A percentile compares a stretch with the other conserved stretches of the same genome.
These are phyloP conservation scores for Nasalis larvatus DNA, from an alignment of 2,113 vertebrate genomes.

Conservation along the genomic window DNA sequence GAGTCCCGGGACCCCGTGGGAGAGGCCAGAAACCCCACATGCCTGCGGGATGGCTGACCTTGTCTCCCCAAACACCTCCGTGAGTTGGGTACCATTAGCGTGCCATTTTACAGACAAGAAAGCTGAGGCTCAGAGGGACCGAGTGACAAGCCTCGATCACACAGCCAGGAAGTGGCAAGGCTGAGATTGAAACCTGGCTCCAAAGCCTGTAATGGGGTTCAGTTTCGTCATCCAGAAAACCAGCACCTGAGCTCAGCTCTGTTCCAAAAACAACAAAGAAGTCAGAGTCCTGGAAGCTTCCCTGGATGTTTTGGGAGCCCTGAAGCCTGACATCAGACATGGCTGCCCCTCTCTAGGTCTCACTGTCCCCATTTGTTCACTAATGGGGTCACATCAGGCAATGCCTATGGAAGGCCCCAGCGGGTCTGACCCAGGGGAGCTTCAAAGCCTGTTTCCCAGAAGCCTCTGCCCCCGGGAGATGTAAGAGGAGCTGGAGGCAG, in stretches of 20 bases:
- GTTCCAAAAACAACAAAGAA: rapidly evolving
- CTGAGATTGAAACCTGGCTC: background rate
- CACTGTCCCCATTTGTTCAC: background rate
- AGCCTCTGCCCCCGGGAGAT: background rate
- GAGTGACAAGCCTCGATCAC: background rate
- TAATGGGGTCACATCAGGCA: background rate
- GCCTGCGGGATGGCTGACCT: background rate
- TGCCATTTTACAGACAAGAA: background rate
- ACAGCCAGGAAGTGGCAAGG: background rate
- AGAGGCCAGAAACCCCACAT: background rate
- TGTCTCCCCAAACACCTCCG: background rate
- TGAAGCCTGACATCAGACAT: background rate
- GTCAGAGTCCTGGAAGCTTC: background rate
- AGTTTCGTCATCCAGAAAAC: background rate
- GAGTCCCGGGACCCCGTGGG: background rate
- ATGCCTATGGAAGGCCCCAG: background rate
- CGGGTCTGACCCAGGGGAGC: background rate
- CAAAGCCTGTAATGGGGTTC: background rate
- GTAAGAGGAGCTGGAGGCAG: background rate
- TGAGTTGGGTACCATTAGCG: background rate
- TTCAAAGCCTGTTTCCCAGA: background rate
- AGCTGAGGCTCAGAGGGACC: background rate
- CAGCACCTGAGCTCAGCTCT: background rate
- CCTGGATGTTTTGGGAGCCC: background rate
- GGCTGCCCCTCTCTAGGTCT: background rate